Evolutionary conservation across 2,888 invertebrate species (phyloP).

Genomic region (Acanthacorydalis orientalis): DNA sequence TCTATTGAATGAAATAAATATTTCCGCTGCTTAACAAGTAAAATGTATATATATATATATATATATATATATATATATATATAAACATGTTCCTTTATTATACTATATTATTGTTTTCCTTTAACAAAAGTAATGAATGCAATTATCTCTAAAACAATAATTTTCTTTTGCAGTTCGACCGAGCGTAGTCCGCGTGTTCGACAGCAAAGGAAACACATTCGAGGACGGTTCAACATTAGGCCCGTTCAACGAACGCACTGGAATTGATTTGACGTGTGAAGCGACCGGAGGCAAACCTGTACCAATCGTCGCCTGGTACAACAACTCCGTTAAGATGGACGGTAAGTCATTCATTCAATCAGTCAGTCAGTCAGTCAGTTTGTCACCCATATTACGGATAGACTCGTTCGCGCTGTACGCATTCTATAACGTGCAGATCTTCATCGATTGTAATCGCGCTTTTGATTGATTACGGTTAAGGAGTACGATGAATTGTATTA

Average conservation of each 20-base stretch:
- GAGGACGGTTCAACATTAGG: slow-evolving; percentile 47
- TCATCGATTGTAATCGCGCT: too few species aligned
- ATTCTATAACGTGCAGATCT: too few species aligned
- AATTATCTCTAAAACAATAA: too few species aligned
- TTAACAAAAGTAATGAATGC: too few species aligned
- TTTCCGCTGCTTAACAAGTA: background rate
- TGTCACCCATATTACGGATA: too few species aligned
- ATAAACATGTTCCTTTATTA: slow-evolving; percentile 5
- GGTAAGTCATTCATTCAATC: slow-evolving; percentile 24
- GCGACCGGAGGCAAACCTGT: slow-evolving; percentile 72
- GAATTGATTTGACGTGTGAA: slow-evolving; percentile 51
- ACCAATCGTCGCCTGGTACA: slow-evolving; percentile 73
- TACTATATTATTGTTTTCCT: background rate
- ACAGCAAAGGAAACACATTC: slow-evolving; percentile 42
- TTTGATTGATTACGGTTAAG: too few species aligned
- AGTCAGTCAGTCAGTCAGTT: too few species aligned
- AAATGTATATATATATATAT: background rate
- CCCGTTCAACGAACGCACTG: slow-evolving; percentile 51
- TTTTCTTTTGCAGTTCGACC: slow-evolving; percentile 56
- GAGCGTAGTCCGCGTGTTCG: slow-evolving; percentile 52
- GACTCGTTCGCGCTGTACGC: too few species aligned
- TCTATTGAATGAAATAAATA: too few species aligned
- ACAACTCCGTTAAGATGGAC: slow-evolving; percentile 46
- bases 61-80: background rate
- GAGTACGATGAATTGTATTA: too few species aligned